Conservation (phyloP, 2,888 invertebrate genomes). For the Chouioia cunea region DNA sequence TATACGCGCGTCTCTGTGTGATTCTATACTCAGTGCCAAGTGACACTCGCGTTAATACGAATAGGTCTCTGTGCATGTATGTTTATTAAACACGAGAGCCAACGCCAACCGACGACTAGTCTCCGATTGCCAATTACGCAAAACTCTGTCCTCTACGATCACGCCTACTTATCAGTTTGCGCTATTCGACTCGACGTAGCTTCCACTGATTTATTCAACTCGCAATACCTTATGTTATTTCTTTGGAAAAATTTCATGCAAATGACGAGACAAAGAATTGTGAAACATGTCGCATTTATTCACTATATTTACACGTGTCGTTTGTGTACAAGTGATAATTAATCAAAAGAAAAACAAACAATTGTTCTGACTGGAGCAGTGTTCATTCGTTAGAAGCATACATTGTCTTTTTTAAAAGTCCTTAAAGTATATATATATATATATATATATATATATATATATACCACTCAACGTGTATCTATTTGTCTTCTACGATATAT, state of each 20-base stretch:
- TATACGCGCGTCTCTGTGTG: neutral
- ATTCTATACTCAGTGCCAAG: neutral
- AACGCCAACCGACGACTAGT: neutral
- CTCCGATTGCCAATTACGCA: conserved; percentile 49
- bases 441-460: too few relatives aligned
- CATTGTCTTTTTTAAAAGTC: conserved; percentile 3
- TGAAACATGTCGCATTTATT: conserved; percentile 54
- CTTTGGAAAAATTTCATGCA: too few relatives aligned
- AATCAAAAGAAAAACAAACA: conserved; percentile 36
- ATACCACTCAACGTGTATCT: conserved; percentile 36
- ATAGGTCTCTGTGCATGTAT: conserved; percentile 10
- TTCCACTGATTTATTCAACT: conserved; percentile 20
- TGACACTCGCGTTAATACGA: conserved; percentile 1
- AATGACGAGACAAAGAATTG: too few relatives aligned
- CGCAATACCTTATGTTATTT: too few relatives aligned
- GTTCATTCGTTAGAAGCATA: conserved; percentile 11
- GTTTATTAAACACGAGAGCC: too few relatives aligned
- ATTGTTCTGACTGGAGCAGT: conserved; percentile 29
- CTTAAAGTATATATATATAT: too few relatives aligned
- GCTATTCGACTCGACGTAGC: too few relatives aligned
- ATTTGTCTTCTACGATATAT: conserved; percentile 37
- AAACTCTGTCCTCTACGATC: conserved; percentile 49
- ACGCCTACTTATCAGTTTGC: conserved; percentile 26
- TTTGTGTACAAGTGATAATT: conserved; percentile 52
- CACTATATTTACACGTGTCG: conserved; percentile 56